Evolutionary conservation across 2,888 invertebrate genomes (phyloP).

Genomic region (Heterodera filipjevi): DNA sequence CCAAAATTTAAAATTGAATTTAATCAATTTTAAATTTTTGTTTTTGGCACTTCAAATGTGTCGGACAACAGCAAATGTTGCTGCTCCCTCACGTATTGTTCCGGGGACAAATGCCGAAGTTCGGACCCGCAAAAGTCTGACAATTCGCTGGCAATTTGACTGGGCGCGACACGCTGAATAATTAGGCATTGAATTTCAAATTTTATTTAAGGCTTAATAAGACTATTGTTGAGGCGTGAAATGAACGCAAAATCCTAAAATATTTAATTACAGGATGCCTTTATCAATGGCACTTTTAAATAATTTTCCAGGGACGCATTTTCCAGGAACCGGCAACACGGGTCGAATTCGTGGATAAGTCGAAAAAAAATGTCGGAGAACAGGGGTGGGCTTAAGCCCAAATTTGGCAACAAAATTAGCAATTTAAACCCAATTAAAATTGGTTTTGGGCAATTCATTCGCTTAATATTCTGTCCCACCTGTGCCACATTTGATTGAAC

Average conservation of each 20-base stretch:
- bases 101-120: conserved; percentile 20
- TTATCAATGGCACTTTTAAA: too few relatives aligned
- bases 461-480: not conserved
- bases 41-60: conserved; percentile 2
- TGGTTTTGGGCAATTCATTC: not conserved
- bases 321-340: too few relatives aligned
- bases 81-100: conserved; percentile 25
- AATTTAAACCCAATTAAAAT: not conserved
- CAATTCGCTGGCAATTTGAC: conserved; percentile 1
- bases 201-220: not conserved
- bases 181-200: not conserved
- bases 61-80: conserved; percentile 23
- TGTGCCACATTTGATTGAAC: conserved; percentile 20
- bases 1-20: not conserved
- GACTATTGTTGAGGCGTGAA: too few relatives aligned
- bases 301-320: too few relatives aligned
- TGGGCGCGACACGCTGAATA: conserved; percentile 20
- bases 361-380: too few relatives aligned
- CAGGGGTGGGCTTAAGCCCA: too few relatives aligned
- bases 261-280: too few relatives aligned
- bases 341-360: too few relatives aligned
- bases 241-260: too few relatives aligned
- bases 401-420: not conserved
- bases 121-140: conserved; percentile 7
- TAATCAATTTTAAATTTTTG: not conserved